Evolutionary conservation across 1,140 invertebrate genomes (phyloP).

Genomic region (Drosophila orosa): DNA sequence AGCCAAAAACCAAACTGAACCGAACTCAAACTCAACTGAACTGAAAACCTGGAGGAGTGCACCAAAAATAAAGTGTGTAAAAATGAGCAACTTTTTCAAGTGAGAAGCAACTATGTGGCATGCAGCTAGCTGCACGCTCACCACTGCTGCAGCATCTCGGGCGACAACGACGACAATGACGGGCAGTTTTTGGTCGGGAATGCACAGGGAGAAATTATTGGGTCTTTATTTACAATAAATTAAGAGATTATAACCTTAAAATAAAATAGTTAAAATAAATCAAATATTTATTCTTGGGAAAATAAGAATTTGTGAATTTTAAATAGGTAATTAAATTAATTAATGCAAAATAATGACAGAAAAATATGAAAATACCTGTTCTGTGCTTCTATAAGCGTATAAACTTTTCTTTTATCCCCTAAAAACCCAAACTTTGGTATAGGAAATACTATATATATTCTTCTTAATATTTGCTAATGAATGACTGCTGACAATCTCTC

Average conservation of each 20-base stretch:
- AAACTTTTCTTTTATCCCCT: background rate
- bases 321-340: background rate
- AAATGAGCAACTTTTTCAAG: constrained; percentile 82
- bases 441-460: too few relatives aligned
- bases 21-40: constrained; percentile 26
- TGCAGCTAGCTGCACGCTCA: constrained; percentile 41
- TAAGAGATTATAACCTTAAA: too few relatives aligned
- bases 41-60: constrained; percentile 50
- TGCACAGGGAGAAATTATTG: background rate
- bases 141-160: constrained; percentile 20
- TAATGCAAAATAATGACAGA: background rate
- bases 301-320: background rate
- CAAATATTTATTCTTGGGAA: background rate
- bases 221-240: background rate
- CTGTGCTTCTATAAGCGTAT: too few relatives aligned
- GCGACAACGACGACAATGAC: constrained; percentile 56
- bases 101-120: constrained; percentile 78
- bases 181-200: constrained; percentile 47
- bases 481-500: background rate
- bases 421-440: too few relatives aligned
- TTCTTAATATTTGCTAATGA: background rate
- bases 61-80: constrained; percentile 82
- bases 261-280: background rate
- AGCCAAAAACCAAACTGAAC: constrained; percentile 36
- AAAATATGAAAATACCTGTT: background rate